Percentiles rank a stretch among this genome's conserved stretches.
phyloP scores from a whole-genome alignment of 2,797 vertebrate species.

The Bryconaethiops microstoma region DNA sequence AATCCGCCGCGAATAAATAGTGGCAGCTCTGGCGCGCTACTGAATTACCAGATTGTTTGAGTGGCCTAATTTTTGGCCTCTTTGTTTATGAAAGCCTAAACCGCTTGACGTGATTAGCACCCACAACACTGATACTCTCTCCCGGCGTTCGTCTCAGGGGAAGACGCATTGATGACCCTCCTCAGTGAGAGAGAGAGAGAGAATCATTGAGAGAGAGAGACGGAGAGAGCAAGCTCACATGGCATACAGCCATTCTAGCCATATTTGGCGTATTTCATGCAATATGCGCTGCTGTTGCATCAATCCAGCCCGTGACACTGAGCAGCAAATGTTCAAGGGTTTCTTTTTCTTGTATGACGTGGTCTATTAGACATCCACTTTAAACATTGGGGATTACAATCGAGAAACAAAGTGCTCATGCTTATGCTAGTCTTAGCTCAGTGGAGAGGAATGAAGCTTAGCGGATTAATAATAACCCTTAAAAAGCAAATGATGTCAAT shows the following conservation, averaged over 20 bases:
- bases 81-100: slow-evolving; percentile 75
- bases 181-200: slow-evolving; percentile 29
- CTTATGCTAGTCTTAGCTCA: slow-evolving; percentile 32
- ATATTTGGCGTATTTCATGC: slow-evolving; percentile 18
- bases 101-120: slow-evolving; percentile 76
- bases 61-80: slow-evolving; percentile 73
- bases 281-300: slow-evolving; percentile 5
- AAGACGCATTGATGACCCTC: slow-evolving; percentile 16
- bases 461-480: slow-evolving; percentile 26
- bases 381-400: slow-evolving; percentile 26
- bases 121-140: slow-evolving; percentile 73
- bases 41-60: slow-evolving; percentile 72
- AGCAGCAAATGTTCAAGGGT: neutral
- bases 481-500: neutral
- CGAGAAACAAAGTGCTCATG: neutral
- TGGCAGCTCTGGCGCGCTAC: slow-evolving; percentile 62
- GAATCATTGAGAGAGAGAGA: neutral
- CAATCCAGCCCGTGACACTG: slow-evolving; percentile 4
- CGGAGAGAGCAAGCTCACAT: slow-evolving; percentile 18
- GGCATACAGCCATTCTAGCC: slow-evolving; percentile 28
- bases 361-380: slow-evolving; percentile 30
- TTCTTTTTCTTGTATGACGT: neutral
- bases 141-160: slow-evolving; percentile 26
- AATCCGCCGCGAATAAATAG: slow-evolving; percentile 68
- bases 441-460: slow-evolving; percentile 20